Base-by-base conservation (phyloP, 2,113 vertebrate genomes). In the Syngnathus typhle region DNA sequence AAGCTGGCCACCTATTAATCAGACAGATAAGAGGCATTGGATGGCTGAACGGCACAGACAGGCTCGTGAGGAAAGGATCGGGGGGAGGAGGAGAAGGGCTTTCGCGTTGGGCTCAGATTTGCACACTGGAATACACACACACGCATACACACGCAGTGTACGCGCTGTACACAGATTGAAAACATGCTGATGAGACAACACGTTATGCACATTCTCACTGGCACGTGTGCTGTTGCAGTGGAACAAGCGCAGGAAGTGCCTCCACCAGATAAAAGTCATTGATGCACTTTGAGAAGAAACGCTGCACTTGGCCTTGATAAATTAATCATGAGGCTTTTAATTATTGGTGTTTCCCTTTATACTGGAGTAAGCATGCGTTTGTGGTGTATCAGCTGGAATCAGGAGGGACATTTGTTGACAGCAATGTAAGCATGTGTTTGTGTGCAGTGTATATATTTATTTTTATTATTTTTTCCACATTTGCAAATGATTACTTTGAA, bases 11-110 rank as follows among this genome's bases (percentile, higher is more conserved):
- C 96, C 95, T 98, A 98, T 99, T 99, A 99, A 99, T 99, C 97
- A 99, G 96, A 94, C 93, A 96, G 96, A 99, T 99, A 99, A 99
- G 96, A 99, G 95, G 95, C 97, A 99, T 98, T 98, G 96, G 95
- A 97, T 96, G 94, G 93, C 93, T 93, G 94, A 93, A 92, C 92
- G 93, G 92, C 91, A 90, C 93, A 95, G 96, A 98, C 96, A 98
- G 92, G 93, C 93, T 77, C 23, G 36, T 4, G 59, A 19, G 59
- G 38, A 39, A 41, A 13, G 21, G 23, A 91, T 93, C 74, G 67
- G 44, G 60, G 65, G 65, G 62, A 62, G 63, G 72, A 59, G 10
- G 4, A 19, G 58, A 32, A 44, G 61, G 39, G 54, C 39, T 21
- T n/a, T 47, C 56, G 58, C 27, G 47, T 61, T 70, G 67, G 69